These are phyloP conservation scores for Rhynchopsitta pachyrhyncha DNA, from an alignment of 2,113 vertebrate genomes.

Conservation along the genomic window DNA sequence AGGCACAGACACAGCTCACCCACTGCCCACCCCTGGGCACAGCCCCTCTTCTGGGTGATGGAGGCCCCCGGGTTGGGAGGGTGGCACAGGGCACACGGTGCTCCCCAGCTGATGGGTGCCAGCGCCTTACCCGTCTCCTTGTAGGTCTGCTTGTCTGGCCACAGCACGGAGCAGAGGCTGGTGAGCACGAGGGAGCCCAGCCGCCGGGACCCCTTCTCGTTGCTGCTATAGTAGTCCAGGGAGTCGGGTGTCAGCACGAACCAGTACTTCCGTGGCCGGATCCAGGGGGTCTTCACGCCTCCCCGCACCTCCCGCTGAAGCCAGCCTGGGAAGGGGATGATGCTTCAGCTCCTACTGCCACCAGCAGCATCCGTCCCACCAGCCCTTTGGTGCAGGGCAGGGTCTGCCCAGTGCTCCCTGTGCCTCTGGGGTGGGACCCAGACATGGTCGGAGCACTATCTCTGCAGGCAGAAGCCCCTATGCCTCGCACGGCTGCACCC, in stretches of 20 bases:
- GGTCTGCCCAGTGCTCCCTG: background rate
- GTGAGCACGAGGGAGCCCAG: slow-evolving; percentile 93
- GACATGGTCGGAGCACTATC: background rate
- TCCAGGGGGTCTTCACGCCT: slow-evolving; percentile 81
- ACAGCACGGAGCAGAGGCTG: slow-evolving; percentile 92
- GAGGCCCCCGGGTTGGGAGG: background rate
- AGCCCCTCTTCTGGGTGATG: accelerated
- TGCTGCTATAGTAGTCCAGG: slow-evolving; percentile 90
- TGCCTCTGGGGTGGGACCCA: background rate
- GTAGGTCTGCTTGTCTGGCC: slow-evolving; percentile 91
- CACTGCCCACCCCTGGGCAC: accelerated
- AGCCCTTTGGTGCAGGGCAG: accelerated
- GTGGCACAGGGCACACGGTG: accelerated
- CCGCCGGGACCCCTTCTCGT: slow-evolving; percentile 83
- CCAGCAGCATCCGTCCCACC: accelerated
- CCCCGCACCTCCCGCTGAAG: slow-evolving; percentile 87
- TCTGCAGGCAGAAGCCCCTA: background rate
- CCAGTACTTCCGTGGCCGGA: slow-evolving; percentile 91
- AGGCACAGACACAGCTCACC: background rate
- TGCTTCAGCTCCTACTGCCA: accelerated
- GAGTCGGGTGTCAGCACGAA: slow-evolving; percentile 92
- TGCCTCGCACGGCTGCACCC: background rate
- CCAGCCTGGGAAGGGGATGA: slow-evolving; percentile 82
- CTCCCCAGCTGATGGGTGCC: accelerated
- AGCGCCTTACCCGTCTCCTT: slow-evolving; percentile 89